phyloP scores from a whole-genome alignment of 2,113 vertebrate genomes.

The Thamnophis sirtalis region DNA sequence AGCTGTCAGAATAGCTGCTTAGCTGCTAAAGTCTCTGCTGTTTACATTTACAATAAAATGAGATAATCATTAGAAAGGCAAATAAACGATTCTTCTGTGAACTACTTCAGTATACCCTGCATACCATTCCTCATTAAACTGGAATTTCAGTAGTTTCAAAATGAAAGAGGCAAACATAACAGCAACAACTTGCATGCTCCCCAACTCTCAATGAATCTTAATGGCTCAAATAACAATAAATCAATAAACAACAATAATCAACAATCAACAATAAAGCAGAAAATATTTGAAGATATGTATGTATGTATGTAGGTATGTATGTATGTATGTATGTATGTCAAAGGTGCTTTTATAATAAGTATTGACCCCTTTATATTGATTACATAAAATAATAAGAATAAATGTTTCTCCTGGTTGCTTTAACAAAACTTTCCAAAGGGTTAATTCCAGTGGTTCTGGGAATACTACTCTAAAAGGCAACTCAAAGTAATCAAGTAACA shows the following conservation, averaged over 20 bases:
- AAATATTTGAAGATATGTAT: too few species aligned
- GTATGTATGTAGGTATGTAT: too few species aligned
- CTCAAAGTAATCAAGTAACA: neutral
- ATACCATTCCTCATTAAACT: constrained; percentile 2
- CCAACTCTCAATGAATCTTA: neutral
- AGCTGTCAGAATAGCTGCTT: constrained; percentile 26
- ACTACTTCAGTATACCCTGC: constrained; percentile 4
- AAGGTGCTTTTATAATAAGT: too few species aligned
- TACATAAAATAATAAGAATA: too few species aligned
- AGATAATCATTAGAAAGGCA: constrained; percentile 16
- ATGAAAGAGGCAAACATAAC: neutral
- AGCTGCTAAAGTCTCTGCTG: neutral
- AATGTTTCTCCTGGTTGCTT: too few species aligned
- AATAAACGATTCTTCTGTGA: constrained; percentile 10
- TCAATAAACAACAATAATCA: neutral
- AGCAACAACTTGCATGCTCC: neutral
- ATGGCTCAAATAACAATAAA: neutral
- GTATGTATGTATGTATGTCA: too few species aligned
- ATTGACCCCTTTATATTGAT: too few species aligned
- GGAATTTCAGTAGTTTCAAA: neutral
- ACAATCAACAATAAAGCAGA: neutral
- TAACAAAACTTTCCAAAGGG: neutral
- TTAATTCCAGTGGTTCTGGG: neutral
- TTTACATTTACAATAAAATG: constrained; percentile 32
- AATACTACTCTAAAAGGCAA: neutral